Conservation (phyloP, 2,797 vertebrate genomes). For the Microctenopoma steveboyesi region DNA sequence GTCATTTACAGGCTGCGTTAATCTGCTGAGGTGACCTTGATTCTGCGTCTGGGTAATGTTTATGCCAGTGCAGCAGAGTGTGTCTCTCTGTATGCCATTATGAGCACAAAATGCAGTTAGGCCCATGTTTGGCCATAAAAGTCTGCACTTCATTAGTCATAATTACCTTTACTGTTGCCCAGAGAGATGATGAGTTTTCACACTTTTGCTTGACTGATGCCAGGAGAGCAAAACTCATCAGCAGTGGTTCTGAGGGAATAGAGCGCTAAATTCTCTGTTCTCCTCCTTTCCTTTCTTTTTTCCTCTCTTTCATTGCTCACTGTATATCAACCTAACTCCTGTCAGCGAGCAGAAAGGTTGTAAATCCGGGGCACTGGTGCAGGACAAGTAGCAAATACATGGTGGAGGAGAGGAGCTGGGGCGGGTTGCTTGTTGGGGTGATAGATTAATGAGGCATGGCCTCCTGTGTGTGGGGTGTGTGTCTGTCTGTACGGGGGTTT, state of each 20-base stretch:
- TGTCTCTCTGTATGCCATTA: conserved; percentile 65
- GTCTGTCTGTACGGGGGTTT: conserved; percentile 31
- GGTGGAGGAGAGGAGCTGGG: conserved; percentile 40
- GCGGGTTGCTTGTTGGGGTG: conserved; percentile 64
- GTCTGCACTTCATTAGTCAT: conserved; percentile 76
- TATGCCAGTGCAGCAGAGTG: conserved; percentile 72
- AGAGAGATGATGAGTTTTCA: conserved; percentile 61
- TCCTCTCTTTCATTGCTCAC: conserved; percentile 41
- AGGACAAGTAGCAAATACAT: conserved; percentile 62
- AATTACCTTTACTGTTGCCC: conserved; percentile 76
- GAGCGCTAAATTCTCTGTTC: conserved; percentile 45
- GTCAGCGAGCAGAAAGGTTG: conserved; percentile 45
- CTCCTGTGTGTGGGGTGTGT: conserved; percentile 64
- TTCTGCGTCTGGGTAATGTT: conserved; percentile 73
- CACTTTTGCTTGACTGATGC: conserved; percentile 44
- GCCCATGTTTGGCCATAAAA: conserved; percentile 76
- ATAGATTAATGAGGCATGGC: conserved; percentile 77
- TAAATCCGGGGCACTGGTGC: conserved; percentile 67
- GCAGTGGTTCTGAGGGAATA: conserved; percentile 35
- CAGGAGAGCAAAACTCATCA: conserved; percentile 55
- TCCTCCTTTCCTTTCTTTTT: conserved; percentile 35
- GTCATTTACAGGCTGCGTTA: conserved; percentile 80
- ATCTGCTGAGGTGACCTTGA: conserved; percentile 84
- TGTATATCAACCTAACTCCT: conserved; percentile 61
- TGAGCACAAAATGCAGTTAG: conserved; percentile 67